Conservation (phyloP, 1,140 invertebrate species). For the Habropoda laboriosa region DNA sequence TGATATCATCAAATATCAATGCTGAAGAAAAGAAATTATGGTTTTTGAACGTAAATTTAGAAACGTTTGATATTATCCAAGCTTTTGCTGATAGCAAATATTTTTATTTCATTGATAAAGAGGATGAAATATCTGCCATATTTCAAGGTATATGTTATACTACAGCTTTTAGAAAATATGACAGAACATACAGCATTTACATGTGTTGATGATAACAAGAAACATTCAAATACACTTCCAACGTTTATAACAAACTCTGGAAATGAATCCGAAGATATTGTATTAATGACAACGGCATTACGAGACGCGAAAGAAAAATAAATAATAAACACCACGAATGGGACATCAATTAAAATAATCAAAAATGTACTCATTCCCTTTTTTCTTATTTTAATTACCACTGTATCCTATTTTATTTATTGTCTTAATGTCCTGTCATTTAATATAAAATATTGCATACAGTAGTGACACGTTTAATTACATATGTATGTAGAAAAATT, state of each 20-base stretch:
- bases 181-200: not conserved
- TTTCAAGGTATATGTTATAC: conserved; percentile 5
- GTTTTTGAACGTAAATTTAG: conserved; percentile 73
- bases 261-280: conserved; percentile 3
- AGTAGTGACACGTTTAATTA: too few relatives aligned
- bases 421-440: too few relatives aligned
- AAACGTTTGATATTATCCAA: conserved; percentile 61
- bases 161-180: not conserved
- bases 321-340: too few relatives aligned
- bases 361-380: too few relatives aligned
- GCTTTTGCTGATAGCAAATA: conserved; percentile 60
- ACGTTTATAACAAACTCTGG: not conserved
- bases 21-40: conserved; percentile 72
- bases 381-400: too few relatives aligned
- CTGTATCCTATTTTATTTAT: too few relatives aligned
- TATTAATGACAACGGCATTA: not conserved
- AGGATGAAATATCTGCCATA: conserved; percentile 60
- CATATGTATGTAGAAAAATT: too few relatives aligned
- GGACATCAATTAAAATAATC: too few relatives aligned
- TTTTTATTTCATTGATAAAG: conserved; percentile 68
- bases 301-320: conserved; percentile 14
- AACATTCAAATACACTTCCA: not conserved
- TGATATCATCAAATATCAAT: conserved; percentile 71
- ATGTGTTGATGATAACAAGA: not conserved
- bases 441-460: too few relatives aligned